Base-by-base conservation (phyloP, 1,140 invertebrate species). In the Dolichoris vasculosae region DNA sequence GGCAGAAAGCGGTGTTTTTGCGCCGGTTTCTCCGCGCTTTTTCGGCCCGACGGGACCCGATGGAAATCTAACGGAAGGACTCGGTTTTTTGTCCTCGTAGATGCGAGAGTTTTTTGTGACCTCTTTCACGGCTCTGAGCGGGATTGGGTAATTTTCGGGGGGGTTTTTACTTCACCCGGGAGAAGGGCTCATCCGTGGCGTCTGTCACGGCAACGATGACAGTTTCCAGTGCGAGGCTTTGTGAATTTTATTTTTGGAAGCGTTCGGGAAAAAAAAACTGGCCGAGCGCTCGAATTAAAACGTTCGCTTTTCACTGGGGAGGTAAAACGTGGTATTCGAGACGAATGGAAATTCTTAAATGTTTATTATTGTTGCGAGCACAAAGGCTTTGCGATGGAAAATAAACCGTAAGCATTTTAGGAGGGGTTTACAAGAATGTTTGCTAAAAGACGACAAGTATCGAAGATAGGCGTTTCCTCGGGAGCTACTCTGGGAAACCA, bases 61-160 rank as follows among this genome's bases (percentile, higher is more conserved):
- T 85, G 84, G 79, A 85, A 77, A 76, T 85, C 78, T 67, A 85
- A 85, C 84, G 84, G 84, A 85, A 85, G 84, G 38, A 81, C 78
- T 64, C 30, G 38, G 2, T 69, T 80, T 85, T 82, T 51, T 23
- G 67, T 76, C 26, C 69, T 83, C 63, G 8, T 20, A 26, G 78
- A 64, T 67, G 59, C 23, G 43, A 38, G 67, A 17, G 11, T 69
- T 73, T 75, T 82, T 82, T 82, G 32, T 69, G 11, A 43, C 20
- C 30, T 67, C 43, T 77, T 84, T 77, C 83, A 79, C 64, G 23
- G 51, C 46, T 15, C 35, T 23, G n/a, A n/a, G 43, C 46, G 2
- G 82, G 51, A 59, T 63, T 63, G 81, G 55, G 35, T 83, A 76
- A 83, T 83, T 71, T 83, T 11, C 23, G 38, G 40, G 38, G 69